These are phyloP conservation scores for Cotesia typhae DNA, from an alignment of 1,140 invertebrate species.

Conservation along the genomic window DNA sequence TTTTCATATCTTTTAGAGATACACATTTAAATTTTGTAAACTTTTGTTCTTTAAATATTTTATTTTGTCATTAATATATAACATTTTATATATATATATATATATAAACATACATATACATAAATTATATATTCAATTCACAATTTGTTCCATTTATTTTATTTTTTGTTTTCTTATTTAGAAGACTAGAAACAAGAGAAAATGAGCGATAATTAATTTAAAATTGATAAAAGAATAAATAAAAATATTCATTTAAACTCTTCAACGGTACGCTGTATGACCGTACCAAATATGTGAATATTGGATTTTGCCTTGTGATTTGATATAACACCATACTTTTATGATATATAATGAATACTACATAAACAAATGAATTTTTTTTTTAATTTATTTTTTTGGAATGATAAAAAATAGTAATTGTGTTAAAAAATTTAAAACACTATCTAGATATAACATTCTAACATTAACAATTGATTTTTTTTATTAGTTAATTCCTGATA, in stretches of 20 bases:
- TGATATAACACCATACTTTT: slow-evolving; percentile 65
- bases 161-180: slow-evolving; percentile 17
- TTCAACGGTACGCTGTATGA: slow-evolving; percentile 43
- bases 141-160: too few relatives aligned
- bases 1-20: too few relatives aligned
- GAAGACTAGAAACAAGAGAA: slow-evolving; percentile 26
- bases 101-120: slow-evolving; percentile 28
- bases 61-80: slow-evolving; percentile 1
- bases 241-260: slow-evolving; percentile 23
- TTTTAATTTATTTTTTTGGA: neutral
- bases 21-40: slow-evolving; percentile 17
- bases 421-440: neutral
- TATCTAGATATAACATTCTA: neutral
- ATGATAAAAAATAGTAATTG: too few relatives aligned
- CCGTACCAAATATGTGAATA: slow-evolving; percentile 57
- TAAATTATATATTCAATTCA: slow-evolving; percentile 25
- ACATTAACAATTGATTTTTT: slow-evolving; percentile 35
- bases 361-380: slow-evolving; percentile 46
- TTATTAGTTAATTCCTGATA: slow-evolving; percentile 51
- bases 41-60: slow-evolving; percentile 12
- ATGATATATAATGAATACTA: slow-evolving; percentile 63
- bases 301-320: slow-evolving; percentile 62
- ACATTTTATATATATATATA: slow-evolving; percentile 26
- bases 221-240: slow-evolving; percentile 14
- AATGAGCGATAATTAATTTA: slow-evolving; percentile 12